These are phyloP conservation scores for Phoeniculus purpureus DNA, from an alignment of 2,797 vertebrate genomes.

Conservation along the genomic window DNA sequence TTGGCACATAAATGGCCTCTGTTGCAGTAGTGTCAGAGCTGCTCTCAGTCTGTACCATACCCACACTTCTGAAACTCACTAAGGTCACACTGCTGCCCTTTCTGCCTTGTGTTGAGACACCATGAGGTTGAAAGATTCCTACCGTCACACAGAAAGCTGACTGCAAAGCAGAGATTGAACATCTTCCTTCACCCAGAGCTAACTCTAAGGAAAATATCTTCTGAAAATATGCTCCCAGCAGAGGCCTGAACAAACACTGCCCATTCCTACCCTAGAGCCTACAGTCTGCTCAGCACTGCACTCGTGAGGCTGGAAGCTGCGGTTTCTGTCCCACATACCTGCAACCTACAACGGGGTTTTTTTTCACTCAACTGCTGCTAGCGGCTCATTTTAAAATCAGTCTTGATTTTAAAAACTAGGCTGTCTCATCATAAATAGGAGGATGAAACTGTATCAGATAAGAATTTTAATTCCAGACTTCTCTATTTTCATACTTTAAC, in stretches of 20 bases:
- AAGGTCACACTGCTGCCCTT: not conserved
- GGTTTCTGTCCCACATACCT: not conserved
- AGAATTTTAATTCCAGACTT: not conserved
- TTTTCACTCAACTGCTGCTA: not conserved
- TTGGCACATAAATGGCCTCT: not conserved
- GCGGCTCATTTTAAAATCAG: not conserved
- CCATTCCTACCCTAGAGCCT: not conserved
- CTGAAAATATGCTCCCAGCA: not conserved
- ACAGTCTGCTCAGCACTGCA: constrained; percentile 13
- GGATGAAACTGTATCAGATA: not conserved
- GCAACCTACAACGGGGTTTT: not conserved
- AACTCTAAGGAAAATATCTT: not conserved
- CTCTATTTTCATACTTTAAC: not conserved
- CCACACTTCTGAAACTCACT: not conserved
- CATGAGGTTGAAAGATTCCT: not conserved
- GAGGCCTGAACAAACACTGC: not conserved
- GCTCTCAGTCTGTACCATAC: not conserved
- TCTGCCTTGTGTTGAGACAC: not conserved
- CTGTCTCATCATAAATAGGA: not conserved
- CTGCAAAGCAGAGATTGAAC: not conserved
- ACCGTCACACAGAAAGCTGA: not conserved
- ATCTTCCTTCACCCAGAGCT: not conserved
- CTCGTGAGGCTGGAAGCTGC: constrained; percentile 37
- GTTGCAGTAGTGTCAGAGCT: not conserved
- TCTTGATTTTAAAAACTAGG: not conserved